Conservation (phyloP, 2,888 invertebrate species). For the Apodemia hepburni region DNA sequence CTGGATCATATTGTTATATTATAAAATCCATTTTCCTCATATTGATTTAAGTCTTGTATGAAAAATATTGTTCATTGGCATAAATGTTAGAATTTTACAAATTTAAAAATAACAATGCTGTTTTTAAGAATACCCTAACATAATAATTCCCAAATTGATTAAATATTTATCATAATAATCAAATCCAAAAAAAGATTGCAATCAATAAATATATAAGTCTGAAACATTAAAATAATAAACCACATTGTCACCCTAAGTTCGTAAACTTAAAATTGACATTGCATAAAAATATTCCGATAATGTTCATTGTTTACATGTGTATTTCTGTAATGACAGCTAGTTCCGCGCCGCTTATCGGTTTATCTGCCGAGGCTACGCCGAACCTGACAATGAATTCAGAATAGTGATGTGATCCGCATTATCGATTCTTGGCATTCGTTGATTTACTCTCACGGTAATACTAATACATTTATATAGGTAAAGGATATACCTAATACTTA, state of each 20-base stretch:
- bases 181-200: too few species aligned
- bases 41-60: too few species aligned
- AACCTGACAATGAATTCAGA: constrained; percentile 75
- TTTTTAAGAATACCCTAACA: too few species aligned
- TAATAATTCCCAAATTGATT: too few species aligned
- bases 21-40: too few species aligned
- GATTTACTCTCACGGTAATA: constrained; percentile 24
- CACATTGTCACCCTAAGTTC: constrained; percentile 33
- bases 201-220: not conserved
- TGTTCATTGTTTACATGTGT: constrained; percentile 33
- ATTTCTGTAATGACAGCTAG: constrained; percentile 46
- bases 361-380: constrained; percentile 63
- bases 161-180: too few species aligned
- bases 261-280: constrained; percentile 44
- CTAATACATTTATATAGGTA: not conserved
- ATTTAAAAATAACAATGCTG: too few species aligned
- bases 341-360: constrained; percentile 68
- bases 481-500: too few species aligned
- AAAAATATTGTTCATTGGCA: too few species aligned
- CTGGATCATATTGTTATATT: too few species aligned
- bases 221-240: not conserved
- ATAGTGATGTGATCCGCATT: constrained; percentile 44
- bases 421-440: constrained; percentile 28
- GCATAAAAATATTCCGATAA: constrained; percentile 61
- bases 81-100: too few species aligned